Evolutionary conservation across 1,140 invertebrate species (phyloP), one percentile per base, ranked within the genome.

Genomic region (Caenorhabditis briggsae): DNA sequence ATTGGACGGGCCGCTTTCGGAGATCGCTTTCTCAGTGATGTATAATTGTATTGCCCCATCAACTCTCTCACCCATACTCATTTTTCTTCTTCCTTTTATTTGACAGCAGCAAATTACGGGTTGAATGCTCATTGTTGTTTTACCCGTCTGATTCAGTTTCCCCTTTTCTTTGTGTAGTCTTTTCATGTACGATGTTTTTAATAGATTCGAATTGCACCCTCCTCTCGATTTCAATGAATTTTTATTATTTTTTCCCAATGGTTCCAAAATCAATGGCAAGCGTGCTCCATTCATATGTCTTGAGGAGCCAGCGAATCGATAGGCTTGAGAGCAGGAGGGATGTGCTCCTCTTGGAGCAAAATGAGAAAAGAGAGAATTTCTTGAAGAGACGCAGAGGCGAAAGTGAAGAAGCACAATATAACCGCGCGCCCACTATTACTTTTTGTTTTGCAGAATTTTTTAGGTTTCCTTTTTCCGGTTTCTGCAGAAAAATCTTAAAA

Each of bases 11-110:
- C 55, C 33, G 56, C 70, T 6, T 86, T 86, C 48, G 70, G 70
- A 25, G 85, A 86, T 50, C 55, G 48, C 14, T 86, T 82, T 23
- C 85, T 86, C 53, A 82, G 23, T 70, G 85, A 86, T 78, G 53
- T 78, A 56, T 86, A 64, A 86, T 74, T 78, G 70, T 78, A 78
- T 23, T n/a, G n/a, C 50, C 11, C 46, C 33, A 23, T 50, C 46
- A 23, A 50, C 50, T 43, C 50, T n/a, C 70, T 50, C 70, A 78
- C 23, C 11, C 46, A 50, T 78, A 78, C 70, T 78, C 70, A 50
- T 78, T 78, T 78, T 78, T 46, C 41, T n/a, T 14, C 12, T 70
- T n/a, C 61, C 41, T 18, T 70, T 50, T 50, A 78, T 78, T 46
- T 78, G 70, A 78, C 70, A 78, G 70, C 70, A 78, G 70, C 46